Evolutionary conservation across 1,140 invertebrate species (phyloP).

Genomic region (Ips nitidus): DNA sequence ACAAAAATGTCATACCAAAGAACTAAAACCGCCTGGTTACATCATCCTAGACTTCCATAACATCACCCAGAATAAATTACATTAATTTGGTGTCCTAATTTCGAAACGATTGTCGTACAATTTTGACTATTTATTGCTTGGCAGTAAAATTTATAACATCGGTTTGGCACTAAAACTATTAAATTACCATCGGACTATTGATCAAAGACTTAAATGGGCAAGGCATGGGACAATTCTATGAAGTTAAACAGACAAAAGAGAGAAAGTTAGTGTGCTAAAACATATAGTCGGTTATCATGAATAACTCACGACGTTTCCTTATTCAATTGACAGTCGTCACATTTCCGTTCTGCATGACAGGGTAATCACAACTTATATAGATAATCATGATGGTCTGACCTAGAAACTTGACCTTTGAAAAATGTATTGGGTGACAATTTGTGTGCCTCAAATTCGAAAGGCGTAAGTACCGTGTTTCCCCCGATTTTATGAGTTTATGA

Average conservation of each 20-base stretch:
- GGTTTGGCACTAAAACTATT: background rate
- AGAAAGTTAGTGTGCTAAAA: conserved; percentile 23
- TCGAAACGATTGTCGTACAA: background rate
- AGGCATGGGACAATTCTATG: background rate
- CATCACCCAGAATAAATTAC: background rate
- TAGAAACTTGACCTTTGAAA: background rate
- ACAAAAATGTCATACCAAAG: too few relatives aligned
- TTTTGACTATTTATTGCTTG: background rate
- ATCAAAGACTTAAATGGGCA: background rate
- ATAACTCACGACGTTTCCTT: conserved; percentile 30
- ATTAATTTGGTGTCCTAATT: background rate
- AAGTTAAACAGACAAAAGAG: background rate
- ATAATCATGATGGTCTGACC: conserved; percentile 27
- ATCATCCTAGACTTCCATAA: background rate
- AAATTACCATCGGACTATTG: background rate
- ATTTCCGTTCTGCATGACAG: conserved; percentile 31
- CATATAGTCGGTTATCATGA: conserved; percentile 30
- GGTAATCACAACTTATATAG: conserved; percentile 30
- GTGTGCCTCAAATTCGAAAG: background rate
- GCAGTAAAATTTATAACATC: background rate
- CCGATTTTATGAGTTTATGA: conserved; percentile 11
- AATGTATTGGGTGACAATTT: too few relatives aligned
- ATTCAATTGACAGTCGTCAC: conserved; percentile 31
- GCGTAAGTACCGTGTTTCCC: too few relatives aligned
- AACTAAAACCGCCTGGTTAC: too few relatives aligned